Evolutionary conservation across 2,797 vertebrate species (phyloP), one percentile per base, ranked within the genome.

Genomic region (Avahi laniger): DNA sequence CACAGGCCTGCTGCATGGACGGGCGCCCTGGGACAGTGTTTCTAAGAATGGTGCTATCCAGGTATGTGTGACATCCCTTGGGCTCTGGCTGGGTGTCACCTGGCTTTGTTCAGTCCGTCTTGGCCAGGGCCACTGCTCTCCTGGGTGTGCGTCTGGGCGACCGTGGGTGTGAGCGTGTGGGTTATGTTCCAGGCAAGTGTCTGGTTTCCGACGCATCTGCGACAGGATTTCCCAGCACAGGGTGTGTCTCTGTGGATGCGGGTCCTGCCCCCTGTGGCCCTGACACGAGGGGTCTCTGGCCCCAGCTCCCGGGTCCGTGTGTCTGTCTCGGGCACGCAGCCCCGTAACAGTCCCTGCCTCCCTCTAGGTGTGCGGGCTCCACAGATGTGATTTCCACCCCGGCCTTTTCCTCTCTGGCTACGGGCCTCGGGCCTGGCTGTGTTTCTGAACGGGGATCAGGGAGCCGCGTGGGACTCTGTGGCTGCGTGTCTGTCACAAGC

Each of bases 11-110:
- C 12, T 10, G 48, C n/a, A 10, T 8, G 10, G 20, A 2, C 0
- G 0, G 46, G 9, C 0, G 0, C 0, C 0, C 38, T 15, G 4
- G 9, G 22, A 43, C 5, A 30, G 46, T n/a, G 4, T 61, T 63
- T 46, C 43, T 50, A 59, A 69, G 65, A 75, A 43, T 4, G 52
- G 50, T 13, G 38, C 54, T 50, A 50, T 18, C 26, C 4, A 79
- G 69, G 48, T 24, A 54, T 8, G 9, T 54, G 24, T 17, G 46
- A 35, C 3, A 1, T 61, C 52, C 46, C 33, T 18, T 1, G 17
- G 61, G 54, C 57, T 86, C 86, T 57, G 59, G 69, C 24, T 6
- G 1, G 86, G 67, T 5, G 35, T 43, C 63, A 30, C 10, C 5
- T 7, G 57, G 28, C 84, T 63, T 33, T 54, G 50, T 70, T 70